These are phyloP conservation scores for Muscina levida DNA, from an alignment of 2,888 invertebrate genomes.

Conservation along the genomic window DNA sequence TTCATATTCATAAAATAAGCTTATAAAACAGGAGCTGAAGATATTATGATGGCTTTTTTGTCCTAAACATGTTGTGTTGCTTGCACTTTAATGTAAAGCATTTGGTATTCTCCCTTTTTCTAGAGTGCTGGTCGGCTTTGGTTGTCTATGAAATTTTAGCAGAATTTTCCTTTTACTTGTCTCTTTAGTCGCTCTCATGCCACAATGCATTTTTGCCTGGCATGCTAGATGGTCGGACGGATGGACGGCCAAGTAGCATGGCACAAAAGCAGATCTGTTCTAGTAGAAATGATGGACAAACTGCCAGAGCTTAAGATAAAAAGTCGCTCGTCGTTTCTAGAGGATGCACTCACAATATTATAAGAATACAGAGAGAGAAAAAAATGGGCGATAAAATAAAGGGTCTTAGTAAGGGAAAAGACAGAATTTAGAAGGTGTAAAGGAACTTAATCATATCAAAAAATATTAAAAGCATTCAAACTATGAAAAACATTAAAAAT, in stretches of 20 bases:
- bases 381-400: not conserved
- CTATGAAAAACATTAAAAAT: too few relatives aligned
- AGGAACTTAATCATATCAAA: too few relatives aligned
- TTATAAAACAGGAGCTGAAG: not conserved
- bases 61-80: not conserved
- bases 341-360: not conserved
- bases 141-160: not conserved
- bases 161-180: constrained; percentile 6
- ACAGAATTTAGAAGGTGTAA: too few relatives aligned
- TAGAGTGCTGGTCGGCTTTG: too few relatives aligned
- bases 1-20: constrained; percentile 43
- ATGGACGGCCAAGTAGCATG: not conserved
- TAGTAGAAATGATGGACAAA: constrained; percentile 60
- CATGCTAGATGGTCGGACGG: constrained; percentile 36
- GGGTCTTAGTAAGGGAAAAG: not conserved
- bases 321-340: constrained; percentile 39
- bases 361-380: constrained; percentile 13
- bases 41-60: constrained; percentile 2
- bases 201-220: too few relatives aligned
- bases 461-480: too few relatives aligned
- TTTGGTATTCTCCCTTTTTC: not conserved
- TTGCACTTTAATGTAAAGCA: constrained; percentile 38
- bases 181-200: constrained; percentile 6
- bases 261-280: constrained; percentile 15
- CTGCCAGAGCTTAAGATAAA: constrained; percentile 56